Evolutionary conservation across 2,888 invertebrate species (phyloP).

Genomic region (Rugalucina vietnamica): DNA sequence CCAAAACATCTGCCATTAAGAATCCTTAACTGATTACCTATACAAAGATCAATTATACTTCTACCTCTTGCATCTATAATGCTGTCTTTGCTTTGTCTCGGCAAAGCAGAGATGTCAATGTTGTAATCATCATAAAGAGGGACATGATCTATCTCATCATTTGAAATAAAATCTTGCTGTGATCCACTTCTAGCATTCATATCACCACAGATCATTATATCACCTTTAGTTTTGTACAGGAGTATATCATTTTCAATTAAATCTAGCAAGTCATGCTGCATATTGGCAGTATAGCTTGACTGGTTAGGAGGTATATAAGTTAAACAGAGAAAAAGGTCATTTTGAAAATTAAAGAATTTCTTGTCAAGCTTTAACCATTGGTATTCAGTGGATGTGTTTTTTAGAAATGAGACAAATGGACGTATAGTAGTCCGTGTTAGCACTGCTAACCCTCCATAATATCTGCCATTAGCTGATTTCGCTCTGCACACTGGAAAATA

Average conservation of each 20-base stretch:
- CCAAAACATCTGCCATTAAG: conserved; percentile 39
- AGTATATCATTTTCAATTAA: neutral
- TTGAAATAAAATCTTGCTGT: conserved; percentile 10
- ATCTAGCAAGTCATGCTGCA: neutral
- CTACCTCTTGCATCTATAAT: conserved; percentile 26
- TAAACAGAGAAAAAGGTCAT: conserved; percentile 30
- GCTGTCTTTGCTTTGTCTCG: conserved; percentile 4
- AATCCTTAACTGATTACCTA: conserved; percentile 15
- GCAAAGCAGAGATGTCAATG: neutral
- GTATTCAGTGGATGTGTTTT: neutral
- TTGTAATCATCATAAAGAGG: conserved; percentile 1
- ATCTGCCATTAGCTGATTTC: conserved; percentile 24
- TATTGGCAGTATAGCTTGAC: conserved; percentile 11
- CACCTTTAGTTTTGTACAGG: neutral
- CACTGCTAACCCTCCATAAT: conserved; percentile 22
- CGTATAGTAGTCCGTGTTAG: neutral
- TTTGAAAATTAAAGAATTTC: conserved; percentile 14
- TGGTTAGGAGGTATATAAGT: conserved; percentile 13
- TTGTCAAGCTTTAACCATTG: conserved; percentile 33
- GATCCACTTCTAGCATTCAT: neutral
- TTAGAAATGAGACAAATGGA: neutral
- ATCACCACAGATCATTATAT: neutral
- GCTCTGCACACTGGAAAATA: conserved; percentile 25
- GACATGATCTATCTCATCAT: conserved; percentile 5
- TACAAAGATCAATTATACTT: conserved; percentile 25